phyloP scores from a whole-genome alignment of 2,888 invertebrate species.

The Drosophila nr. perissopoda region DNA sequence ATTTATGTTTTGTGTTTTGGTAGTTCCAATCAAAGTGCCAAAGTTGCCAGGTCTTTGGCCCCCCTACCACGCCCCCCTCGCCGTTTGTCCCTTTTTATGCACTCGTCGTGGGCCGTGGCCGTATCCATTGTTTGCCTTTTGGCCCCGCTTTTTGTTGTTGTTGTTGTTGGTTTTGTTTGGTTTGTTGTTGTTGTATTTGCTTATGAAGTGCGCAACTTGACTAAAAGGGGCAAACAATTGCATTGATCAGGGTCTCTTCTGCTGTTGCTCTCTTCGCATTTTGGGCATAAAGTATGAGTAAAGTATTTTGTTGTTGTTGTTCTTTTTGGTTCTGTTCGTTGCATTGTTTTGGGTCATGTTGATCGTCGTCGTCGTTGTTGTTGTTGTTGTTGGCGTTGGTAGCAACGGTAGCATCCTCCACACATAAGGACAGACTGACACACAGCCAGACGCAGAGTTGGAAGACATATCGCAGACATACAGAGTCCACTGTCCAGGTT shows the following conservation, averaged over 20 bases:
- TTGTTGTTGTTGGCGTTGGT: constrained; percentile 61
- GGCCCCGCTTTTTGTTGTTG: constrained; percentile 52
- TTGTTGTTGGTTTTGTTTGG: constrained; percentile 39
- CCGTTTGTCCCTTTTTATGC: constrained; percentile 28
- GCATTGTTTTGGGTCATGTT: constrained; percentile 81
- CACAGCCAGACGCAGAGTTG: constrained; percentile 10
- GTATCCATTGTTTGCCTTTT: constrained; percentile 76
- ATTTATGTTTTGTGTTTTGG: constrained; percentile 28
- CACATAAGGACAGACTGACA: constrained; percentile 38
- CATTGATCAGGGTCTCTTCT: constrained; percentile 70
- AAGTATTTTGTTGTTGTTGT: constrained; percentile 68
- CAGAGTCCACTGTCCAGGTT: constrained; percentile 43
- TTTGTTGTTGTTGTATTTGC: constrained; percentile 72
- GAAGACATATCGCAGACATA: constrained; percentile 11
- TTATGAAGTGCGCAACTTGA: constrained; percentile 82
- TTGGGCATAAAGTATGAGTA: constrained; percentile 81
- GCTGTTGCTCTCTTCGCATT: constrained; percentile 52
- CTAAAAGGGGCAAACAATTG: constrained; percentile 84
- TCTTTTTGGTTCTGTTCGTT: constrained; percentile 55
- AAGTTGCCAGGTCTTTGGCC: constrained; percentile 38
- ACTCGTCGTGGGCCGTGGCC: constrained; percentile 54
- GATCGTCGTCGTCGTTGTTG: constrained; percentile 63
- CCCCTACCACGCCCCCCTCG: not conserved
- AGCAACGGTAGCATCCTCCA: constrained; percentile 77
- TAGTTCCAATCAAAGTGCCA: constrained; percentile 76